Percentiles rank a stretch among this genome's conserved stretches.
Conservation (phyloP, 1,140 invertebrate genomes). For the Vanessa tameamea region DNA sequence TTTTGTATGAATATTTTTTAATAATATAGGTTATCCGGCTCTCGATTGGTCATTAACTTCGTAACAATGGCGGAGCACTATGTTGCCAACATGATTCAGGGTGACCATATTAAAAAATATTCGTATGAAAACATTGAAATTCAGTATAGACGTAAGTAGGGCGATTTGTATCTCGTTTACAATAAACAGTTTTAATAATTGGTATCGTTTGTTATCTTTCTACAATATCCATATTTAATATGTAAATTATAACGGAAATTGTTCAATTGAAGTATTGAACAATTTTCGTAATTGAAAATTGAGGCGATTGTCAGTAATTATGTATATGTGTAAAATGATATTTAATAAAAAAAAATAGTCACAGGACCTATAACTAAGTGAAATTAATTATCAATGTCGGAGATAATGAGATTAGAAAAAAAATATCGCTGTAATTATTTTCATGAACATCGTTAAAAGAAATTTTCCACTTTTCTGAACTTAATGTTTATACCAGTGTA, state of each 20-base stretch:
- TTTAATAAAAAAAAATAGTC: background rate
- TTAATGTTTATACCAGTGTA: slow-evolving; percentile 32
- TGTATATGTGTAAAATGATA: background rate
- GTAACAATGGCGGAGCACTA: background rate
- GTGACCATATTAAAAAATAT: slow-evolving; percentile 6
- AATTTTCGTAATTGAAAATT: background rate
- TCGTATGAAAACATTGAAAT: slow-evolving; percentile 24
- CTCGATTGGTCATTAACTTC: no score
- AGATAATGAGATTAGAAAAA: slow-evolving; percentile 20
- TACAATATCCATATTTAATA: slow-evolving; percentile 18
- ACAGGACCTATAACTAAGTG: background rate
- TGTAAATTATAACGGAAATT: slow-evolving; percentile 4
- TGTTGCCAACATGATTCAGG: background rate
- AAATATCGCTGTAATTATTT: slow-evolving; percentile 12
- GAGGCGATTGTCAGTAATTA: background rate
- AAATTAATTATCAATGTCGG: slow-evolving; percentile 1
- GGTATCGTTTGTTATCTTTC: slow-evolving; percentile 5
- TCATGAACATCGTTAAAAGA: slow-evolving; percentile 3
- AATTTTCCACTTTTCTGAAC: slow-evolving; percentile 16
- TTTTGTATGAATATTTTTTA: slow-evolving; percentile 5
- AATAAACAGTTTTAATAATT: slow-evolving; percentile 17
- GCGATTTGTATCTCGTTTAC: slow-evolving; percentile 48
- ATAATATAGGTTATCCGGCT: no score
- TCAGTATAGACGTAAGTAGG: slow-evolving; percentile 43
- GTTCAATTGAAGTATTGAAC: background rate